phyloP scores from a whole-genome alignment of 1,140 invertebrate species.

The Drosophila kepulauana region DNA sequence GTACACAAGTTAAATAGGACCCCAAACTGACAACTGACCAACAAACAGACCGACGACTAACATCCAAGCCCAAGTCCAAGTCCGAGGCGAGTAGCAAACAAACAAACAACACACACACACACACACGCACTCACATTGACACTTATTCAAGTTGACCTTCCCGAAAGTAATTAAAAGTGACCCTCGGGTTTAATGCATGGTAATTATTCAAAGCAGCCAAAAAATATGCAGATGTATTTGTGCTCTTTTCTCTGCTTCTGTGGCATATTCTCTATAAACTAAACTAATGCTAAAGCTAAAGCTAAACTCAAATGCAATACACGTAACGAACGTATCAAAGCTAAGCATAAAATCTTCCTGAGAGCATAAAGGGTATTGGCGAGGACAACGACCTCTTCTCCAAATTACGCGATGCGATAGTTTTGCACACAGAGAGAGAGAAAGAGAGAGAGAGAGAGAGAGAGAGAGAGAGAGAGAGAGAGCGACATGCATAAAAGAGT shows the following conservation, averaged over 20 bases:
- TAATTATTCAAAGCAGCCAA: constrained; percentile 73
- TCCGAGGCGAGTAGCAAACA: constrained; percentile 1
- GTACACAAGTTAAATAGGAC: constrained; percentile 12
- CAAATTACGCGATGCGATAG: constrained; percentile 56
- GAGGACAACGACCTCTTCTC: constrained; percentile 38
- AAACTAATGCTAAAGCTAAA: too few species aligned
- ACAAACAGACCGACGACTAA: constrained; percentile 2
- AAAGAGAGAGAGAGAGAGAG: constrained; percentile 3
- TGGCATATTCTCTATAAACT: background rate
- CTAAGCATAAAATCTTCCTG: too few species aligned
- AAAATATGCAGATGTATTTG: constrained; percentile 15
- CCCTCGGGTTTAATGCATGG: constrained; percentile 73
- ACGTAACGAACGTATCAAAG: too few species aligned
- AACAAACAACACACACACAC: background rate
- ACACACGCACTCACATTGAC: constrained; percentile 29
- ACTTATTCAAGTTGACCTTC: constrained; percentile 83
- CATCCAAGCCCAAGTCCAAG: too few species aligned
- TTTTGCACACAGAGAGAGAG: constrained; percentile 36
- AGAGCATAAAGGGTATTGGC: constrained; percentile 4
- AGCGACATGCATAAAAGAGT: background rate
- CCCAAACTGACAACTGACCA: too few species aligned
- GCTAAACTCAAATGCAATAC: too few species aligned
- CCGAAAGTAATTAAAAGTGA: constrained; percentile 84
- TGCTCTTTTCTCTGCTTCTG: too few species aligned
- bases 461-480: too few species aligned